Conservation (phyloP, 2,888 invertebrate species). For the Chorisops tibialis region DNA sequence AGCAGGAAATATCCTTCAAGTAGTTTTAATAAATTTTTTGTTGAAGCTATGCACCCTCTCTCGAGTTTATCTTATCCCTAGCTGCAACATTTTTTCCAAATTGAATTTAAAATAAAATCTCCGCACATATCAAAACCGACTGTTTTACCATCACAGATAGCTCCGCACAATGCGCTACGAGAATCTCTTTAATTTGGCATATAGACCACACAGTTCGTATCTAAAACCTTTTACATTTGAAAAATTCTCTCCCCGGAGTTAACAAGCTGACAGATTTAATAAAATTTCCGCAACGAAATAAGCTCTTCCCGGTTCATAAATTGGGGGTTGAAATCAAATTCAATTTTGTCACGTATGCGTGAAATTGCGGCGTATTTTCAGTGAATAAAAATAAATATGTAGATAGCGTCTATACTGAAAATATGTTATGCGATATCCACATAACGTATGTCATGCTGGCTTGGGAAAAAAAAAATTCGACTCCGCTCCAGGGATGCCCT, state of each 20-base stretch:
- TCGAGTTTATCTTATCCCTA: no score
- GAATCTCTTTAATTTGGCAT: no score
- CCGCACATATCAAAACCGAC: no score
- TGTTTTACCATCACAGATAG: no score
- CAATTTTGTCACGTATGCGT: conserved; percentile 35
- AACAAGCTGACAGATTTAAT: conserved; percentile 33
- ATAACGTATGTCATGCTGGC: neutral
- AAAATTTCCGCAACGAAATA: conserved; percentile 32
- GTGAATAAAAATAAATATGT: conserved; percentile 23
- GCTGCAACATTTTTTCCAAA: no score
- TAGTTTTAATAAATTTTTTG: no score
- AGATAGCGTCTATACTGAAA: conserved; percentile 10
- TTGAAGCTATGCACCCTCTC: no score
- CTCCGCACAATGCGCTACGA: no score
- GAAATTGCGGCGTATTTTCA: conserved; percentile 31
- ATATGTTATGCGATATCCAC: neutral
- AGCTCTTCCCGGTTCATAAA: conserved; percentile 29
- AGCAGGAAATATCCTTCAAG: no score
- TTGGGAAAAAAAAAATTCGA: conserved; percentile 16
- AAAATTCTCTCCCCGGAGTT: conserved; percentile 7
- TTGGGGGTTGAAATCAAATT: conserved; percentile 32
- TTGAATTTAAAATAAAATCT: no score
- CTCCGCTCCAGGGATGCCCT: conserved; percentile 16
- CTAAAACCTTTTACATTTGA: neutral
- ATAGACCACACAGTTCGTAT: neutral